Evolutionary conservation across 2,888 invertebrate genomes (phyloP).

Genomic region (Strigamia transsilvanica): DNA sequence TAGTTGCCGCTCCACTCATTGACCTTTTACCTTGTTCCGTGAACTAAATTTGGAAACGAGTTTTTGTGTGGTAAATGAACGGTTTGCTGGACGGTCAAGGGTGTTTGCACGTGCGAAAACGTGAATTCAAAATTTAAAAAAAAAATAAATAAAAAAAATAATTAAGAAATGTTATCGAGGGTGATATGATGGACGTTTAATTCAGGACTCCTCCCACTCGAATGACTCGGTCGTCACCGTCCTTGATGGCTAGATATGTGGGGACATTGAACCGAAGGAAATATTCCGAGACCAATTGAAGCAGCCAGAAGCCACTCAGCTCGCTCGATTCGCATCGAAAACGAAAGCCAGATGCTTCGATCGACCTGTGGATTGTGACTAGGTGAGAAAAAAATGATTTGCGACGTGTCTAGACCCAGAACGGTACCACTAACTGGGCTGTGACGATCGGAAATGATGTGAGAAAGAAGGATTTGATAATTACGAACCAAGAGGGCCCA

Average conservation of each 20-base stretch:
- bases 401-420: no score
- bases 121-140: not conserved
- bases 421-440: no score
- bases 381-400: not conserved
- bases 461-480: no score
- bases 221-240: not conserved
- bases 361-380: not conserved
- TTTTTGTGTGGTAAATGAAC: not conserved
- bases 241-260: not conserved
- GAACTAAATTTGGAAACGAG: constrained; percentile 35
- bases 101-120: not conserved
- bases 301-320: not conserved
- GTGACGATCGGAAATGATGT: no score
- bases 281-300: not conserved
- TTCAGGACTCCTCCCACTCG: constrained; percentile 14
- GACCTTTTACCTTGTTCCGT: constrained; percentile 40
- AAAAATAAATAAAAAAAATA: not conserved
- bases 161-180: not conserved
- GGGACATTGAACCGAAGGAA: not conserved
- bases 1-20: constrained; percentile 32
- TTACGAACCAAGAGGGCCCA: no score
- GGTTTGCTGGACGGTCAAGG: constrained; percentile 24
- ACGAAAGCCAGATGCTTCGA: constrained; percentile 1
- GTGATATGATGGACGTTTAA: not conserved
- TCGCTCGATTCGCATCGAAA: not conserved